Evolutionary conservation across 2,888 invertebrate genomes (phyloP), one percentile per base, ranked within the genome.

Genomic region (Ceraclea dissimilis): DNA sequence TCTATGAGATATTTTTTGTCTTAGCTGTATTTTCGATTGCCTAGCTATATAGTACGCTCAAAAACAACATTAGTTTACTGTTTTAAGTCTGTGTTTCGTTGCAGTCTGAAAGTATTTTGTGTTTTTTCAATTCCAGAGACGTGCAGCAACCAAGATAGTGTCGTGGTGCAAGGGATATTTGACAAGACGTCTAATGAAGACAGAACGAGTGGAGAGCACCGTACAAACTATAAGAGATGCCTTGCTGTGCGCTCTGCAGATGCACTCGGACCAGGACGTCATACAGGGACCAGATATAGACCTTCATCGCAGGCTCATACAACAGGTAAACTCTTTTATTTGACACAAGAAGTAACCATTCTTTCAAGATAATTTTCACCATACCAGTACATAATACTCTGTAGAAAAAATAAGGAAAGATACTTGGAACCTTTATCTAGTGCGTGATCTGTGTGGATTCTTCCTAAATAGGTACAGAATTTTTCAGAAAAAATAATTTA

Each of bases 181-280:
- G 54, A 86, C 88, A 19, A 82, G 95, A 50, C 80, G 93, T 46
- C 76, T 95, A 52, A 81, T 94, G 74, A 80, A 78, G 64, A 91
- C 93, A 0, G 88, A 88, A 65, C 84, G 87, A 64, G 88, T 94
- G 13, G 86, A 88, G 70, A 78, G 79, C 56, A 79, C 91, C 17
- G 89, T 90, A 64, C 83, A 86, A 71, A 90, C 88, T 2, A 88
- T 92, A 63, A 79, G 81, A 68, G 91, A 91, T 67, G 88, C 90
- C 2, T 71, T 90, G 57, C 73, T 86, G 51, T 88, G 88, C 71
- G 88, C 90, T 48, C 72, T 90, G 63, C 83, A 85, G 67, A 76
- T 91, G 66, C 88, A 90, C 63, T 78, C 81, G 58, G 83, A 80
- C 58, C 74, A 75, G 17, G 79, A 75, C 63, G 75, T 75, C 63